Evolutionary conservation across 2,888 invertebrate species (phyloP), one percentile per base, ranked within the genome.

Genomic region (Cheilosia scutellata): DNA sequence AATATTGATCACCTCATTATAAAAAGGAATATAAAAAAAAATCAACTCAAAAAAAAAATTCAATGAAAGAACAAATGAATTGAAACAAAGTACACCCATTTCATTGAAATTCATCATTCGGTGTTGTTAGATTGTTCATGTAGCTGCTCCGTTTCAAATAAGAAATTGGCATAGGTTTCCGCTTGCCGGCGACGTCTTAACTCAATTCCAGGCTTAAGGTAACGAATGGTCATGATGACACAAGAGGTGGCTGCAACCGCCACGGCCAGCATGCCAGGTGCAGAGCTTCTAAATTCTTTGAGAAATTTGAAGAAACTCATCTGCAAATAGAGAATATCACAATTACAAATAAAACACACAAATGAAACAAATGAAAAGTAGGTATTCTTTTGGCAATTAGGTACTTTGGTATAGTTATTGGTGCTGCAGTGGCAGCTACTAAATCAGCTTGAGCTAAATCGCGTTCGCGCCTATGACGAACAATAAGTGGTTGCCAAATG

Each of bases 401-500:
- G n/a, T n/a, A 76, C 58, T 77, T 72, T 68, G 77, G 4, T 20
- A 37, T 33, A 27, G 60, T 13, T 42, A 16, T 40, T 1, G 60
- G 29, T 44, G 65, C 3, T 25, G 60, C 25, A 40, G 42, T 77
- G 25, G 40, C 16, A 11, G 75, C 4, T 60, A 31, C 70, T 27
- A 65, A 31, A 16, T 60, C 63, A 1, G 11, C 11, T 37, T 37
- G 4, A 37, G 37, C 16, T 53, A 9, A n/a, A 27, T 7, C 2
- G 0, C 5, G 51, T 44, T 91, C 90, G 78, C 88, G 89, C 83
- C 88, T 90, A 71, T 83, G 90, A 80, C 88, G 89, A 5, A 90
- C 2, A 58, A 93, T 89, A 4, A 92, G 86, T 49, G 93, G 93
- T 74, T 91, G 90, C 93, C 93, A 93, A 91, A 93, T 93, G 86